phyloP scores from a whole-genome alignment of 2,797 vertebrate species.

The Parauchenoglanis ngamensis region DNA sequence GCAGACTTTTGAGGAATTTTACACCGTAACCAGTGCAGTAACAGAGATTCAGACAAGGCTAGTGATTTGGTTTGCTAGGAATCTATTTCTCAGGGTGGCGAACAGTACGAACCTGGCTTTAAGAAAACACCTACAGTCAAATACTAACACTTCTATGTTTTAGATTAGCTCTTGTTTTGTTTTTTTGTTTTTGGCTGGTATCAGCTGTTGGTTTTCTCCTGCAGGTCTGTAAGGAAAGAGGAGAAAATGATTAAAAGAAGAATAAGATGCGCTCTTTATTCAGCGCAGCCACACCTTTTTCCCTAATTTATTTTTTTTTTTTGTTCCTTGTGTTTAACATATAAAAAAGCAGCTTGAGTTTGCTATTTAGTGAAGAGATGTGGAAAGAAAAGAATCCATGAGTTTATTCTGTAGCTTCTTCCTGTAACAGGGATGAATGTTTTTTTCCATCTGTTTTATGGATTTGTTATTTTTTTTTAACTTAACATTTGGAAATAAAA shows the following conservation, averaged over 20 bases:
- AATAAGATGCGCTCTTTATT: constrained; percentile 51
- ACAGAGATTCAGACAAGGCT: constrained; percentile 60
- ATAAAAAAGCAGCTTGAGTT: constrained; percentile 71
- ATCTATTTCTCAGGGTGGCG: constrained; percentile 82
- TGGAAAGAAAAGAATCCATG: constrained; percentile 67
- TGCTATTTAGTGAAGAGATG: constrained; percentile 65
- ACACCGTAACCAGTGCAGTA: constrained; percentile 63
- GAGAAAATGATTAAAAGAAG: constrained; percentile 35
- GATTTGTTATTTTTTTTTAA: constrained; percentile 67
- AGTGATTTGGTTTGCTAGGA: constrained; percentile 71
- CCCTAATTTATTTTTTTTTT: constrained; percentile 40
- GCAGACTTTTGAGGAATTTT: constrained; percentile 71
- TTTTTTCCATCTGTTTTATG: constrained; percentile 84
- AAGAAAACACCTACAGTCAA: constrained; percentile 61
- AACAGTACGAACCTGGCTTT: constrained; percentile 73
- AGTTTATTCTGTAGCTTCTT: constrained; percentile 81
- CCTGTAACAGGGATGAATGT: constrained; percentile 83
- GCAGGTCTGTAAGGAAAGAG: constrained; percentile 51
- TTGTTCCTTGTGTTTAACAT: constrained; percentile 68
- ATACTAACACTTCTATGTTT: constrained; percentile 58
- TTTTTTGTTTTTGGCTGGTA: constrained; percentile 57
- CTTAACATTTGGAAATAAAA: constrained; percentile 84
- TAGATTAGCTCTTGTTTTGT: constrained; percentile 44
- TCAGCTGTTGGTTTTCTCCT: constrained; percentile 57
- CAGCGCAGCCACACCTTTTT: constrained; percentile 54